These are phyloP conservation scores for Gymnocypris eckloni DNA, from an alignment of 2,797 vertebrate genomes.

Conservation along the genomic window DNA sequence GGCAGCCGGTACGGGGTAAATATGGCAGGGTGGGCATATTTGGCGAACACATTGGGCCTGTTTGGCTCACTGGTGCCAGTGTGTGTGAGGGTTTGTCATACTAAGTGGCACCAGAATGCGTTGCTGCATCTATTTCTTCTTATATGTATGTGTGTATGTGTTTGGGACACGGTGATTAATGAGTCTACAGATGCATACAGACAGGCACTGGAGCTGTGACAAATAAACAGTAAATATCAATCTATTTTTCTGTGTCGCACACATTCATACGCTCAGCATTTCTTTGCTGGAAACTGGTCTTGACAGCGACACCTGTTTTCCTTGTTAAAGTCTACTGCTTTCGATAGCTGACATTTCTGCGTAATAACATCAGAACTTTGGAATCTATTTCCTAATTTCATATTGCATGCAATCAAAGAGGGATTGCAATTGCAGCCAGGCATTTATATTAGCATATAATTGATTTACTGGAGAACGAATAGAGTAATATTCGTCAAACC, in stretches of 20 bases:
- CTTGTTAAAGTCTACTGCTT: constrained; percentile 17
- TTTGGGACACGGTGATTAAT: constrained; percentile 37
- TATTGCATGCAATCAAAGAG: constrained; percentile 6
- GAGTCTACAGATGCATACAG: constrained; percentile 39
- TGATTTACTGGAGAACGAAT: constrained; percentile 27
- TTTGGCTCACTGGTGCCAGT: constrained; percentile 19
- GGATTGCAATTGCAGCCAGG: constrained; percentile 7
- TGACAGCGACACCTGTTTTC: constrained; percentile 43
- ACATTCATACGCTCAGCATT: background rate
- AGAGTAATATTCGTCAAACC: background rate
- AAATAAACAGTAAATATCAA: constrained; percentile 40
- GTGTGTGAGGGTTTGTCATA: constrained; percentile 20
- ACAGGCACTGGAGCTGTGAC: constrained; percentile 24
- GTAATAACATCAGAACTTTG: constrained; percentile 10
- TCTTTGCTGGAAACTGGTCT: constrained; percentile 12
- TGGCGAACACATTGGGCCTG: constrained; percentile 3
- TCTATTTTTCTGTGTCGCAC: constrained; percentile 18
- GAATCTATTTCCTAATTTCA: constrained; percentile 22
- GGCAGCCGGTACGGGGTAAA: constrained; percentile 8
- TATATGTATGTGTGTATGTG: background rate
- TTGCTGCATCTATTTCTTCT: constrained; percentile 13
- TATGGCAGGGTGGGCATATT: constrained; percentile 25
- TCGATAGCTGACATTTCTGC: constrained; percentile 18
- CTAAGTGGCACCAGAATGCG: constrained; percentile 32
- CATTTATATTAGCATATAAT: constrained; percentile 18